These are phyloP conservation scores for Diploscapter pachys DNA, from an alignment of 1,140 invertebrate genomes.

Conservation along the genomic window DNA sequence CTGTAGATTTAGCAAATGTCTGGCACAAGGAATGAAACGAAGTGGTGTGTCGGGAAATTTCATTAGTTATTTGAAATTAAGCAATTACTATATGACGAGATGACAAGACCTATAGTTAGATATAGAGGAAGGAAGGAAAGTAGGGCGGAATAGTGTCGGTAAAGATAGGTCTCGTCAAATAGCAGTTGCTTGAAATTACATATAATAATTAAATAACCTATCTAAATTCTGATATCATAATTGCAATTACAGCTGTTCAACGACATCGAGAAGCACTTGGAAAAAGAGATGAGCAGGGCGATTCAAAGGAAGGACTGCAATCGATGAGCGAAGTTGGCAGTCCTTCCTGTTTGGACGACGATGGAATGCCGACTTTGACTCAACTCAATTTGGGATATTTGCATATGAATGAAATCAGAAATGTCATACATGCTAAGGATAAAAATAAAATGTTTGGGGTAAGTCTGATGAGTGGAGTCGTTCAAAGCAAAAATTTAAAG, in stretches of 20 bases:
- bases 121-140: too few species aligned
- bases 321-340: background rate
- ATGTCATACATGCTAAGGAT: constrained; percentile 13
- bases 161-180: too few species aligned
- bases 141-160: too few species aligned
- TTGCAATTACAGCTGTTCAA: constrained; percentile 22
- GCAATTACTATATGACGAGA: too few species aligned
- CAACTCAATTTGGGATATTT: constrained; percentile 4
- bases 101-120: too few species aligned
- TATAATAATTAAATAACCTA: too few species aligned
- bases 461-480: background rate
- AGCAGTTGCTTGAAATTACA: too few species aligned
- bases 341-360: constrained; percentile 14
- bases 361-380: constrained; percentile 21
- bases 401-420: constrained; percentile 12
- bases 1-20: constrained; percentile 26
- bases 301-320: background rate
- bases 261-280: constrained; percentile 21
- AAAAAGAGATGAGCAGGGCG: constrained; percentile 11
- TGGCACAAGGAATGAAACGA: constrained; percentile 25
- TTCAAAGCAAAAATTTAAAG: background rate
- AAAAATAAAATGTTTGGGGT: constrained; percentile 22
- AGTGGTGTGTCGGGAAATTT: too few species aligned
- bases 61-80: too few species aligned
- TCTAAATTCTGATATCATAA: too few species aligned